Base-by-base conservation (phyloP, 1,140 invertebrate genomes). In the Gonioctena quinquepunctata region DNA sequence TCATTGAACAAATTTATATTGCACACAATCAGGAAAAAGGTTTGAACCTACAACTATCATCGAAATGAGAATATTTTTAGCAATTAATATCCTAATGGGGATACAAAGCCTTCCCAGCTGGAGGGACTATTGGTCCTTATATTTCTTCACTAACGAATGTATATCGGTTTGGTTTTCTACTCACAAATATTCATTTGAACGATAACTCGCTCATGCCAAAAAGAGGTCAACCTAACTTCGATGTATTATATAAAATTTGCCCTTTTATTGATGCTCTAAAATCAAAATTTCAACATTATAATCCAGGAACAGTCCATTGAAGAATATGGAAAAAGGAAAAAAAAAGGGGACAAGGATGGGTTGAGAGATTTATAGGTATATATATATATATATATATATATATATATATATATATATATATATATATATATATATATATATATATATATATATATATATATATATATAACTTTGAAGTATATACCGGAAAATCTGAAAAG, bases 171-270 rank as follows among this genome's bases (percentile, higher is more conserved):
- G 77, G 81, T 60, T 83, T 79, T 66, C 62, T 83, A 63, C 68
- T 83, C 49, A 61, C 72, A 21, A 33, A 74, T 75, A 72, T 84
- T 50, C 79, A 83, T 79, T 63, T 84, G 50, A 81, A 82, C 61
- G 79, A 83, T 63, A 82, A 82, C 73, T 65, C 11, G 50, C 60
- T 78, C 70, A 68, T 74, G 74, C 77, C 78, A 60, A 73, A 70
- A 54, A 71, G 72, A 76, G 68, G 71, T 65, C 54, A 78, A 54
- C 68, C 60, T 50, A 69, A 76, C 54, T 81, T 75, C 77, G 81
- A 84, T 75, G 83, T 81, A 77, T 68, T 83, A 18, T 82, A 82
- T 66, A 82, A 82, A 80, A 71, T 83, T 61, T 65, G 78, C 25
- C 80, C 77, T 48, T 56, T 80, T 22, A 69, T 84, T 65, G 67